Conservation (phyloP, 2,888 invertebrate genomes). For the Xestia ashworthii region DNA sequence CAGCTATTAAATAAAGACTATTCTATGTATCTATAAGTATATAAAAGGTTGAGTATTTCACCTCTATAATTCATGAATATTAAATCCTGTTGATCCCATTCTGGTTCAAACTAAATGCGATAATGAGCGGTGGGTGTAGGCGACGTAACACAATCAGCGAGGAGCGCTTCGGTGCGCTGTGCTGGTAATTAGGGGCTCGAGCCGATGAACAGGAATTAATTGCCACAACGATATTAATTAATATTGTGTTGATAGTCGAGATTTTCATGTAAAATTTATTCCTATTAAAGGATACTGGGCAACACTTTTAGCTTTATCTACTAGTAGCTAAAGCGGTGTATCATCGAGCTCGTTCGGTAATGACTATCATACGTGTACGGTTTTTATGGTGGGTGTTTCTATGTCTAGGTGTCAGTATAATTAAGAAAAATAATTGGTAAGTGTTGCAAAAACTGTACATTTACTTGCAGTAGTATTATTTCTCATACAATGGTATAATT, state of each 20-base stretch:
- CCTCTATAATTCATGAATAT: not conserved
- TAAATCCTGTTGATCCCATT: not conserved
- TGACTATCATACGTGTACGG: not conserved
- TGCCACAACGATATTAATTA: constrained; percentile 2
- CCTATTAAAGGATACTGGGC: not conserved
- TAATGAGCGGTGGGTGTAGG: not conserved
- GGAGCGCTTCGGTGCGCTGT: not conserved
- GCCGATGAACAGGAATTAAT: constrained; percentile 4
- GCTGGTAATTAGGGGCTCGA: constrained; percentile 22
- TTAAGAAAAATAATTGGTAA: too few species aligned
- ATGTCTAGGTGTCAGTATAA: too few species aligned
- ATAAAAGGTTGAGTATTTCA: not conserved
- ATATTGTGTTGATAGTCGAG: not conserved
- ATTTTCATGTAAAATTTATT: not conserved
- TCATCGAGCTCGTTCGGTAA: not conserved
- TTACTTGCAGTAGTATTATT: not conserved
- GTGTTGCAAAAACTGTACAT: not conserved
- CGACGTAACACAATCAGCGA: constrained; percentile 18
- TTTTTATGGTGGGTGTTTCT: too few species aligned
- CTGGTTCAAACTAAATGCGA: constrained; percentile 1
- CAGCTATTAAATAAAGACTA: not conserved
- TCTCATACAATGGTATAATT: not conserved
- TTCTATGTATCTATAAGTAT: not conserved
- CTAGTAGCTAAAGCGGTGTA: not conserved
- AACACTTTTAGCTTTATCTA: not conserved